These are phyloP conservation scores for Trichogramma dendrolimi DNA, from an alignment of 2,888 invertebrate genomes.

Conservation along the genomic window DNA sequence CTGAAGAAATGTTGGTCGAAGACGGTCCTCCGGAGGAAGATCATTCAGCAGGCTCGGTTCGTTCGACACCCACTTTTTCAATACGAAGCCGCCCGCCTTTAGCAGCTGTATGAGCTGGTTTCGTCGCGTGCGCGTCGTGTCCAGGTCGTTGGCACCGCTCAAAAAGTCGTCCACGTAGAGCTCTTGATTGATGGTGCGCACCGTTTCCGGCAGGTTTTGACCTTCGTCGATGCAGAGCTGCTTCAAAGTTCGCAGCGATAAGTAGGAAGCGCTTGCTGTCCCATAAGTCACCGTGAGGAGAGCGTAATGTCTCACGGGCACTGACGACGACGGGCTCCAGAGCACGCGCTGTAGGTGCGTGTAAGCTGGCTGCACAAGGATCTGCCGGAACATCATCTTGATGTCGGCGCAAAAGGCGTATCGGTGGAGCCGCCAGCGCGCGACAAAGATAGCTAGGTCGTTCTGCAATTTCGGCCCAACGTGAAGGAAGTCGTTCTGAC, in stretches of 20 bases:
- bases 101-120: not conserved
- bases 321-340: not conserved
- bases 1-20: not conserved
- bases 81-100: too few relatives aligned
- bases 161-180: slow-evolving; percentile 1
- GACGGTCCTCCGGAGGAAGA: not conserved
- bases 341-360: not conserved
- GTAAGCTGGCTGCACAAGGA: not conserved
- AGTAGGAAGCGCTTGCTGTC: not conserved
- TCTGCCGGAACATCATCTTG: not conserved
- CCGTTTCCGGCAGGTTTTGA: not conserved
- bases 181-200: not conserved
- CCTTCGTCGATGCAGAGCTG: slow-evolving; percentile 3
- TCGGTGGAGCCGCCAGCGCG: not conserved
- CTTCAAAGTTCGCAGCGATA: not conserved
- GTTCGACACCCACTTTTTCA: slow-evolving; percentile 2
- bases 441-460: not conserved
- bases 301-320: not conserved
- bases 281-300: slow-evolving; percentile 3
- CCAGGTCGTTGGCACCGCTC: not conserved
- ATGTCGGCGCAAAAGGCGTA: not conserved
- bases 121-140: not conserved
- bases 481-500: not conserved
- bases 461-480: not conserved
- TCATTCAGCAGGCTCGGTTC: not conserved